A percentile compares a stretch with the other conserved stretches of the same genome.
Conservation (phyloP, 2,888 invertebrate species). For the Leucoptera coffeella region DNA sequence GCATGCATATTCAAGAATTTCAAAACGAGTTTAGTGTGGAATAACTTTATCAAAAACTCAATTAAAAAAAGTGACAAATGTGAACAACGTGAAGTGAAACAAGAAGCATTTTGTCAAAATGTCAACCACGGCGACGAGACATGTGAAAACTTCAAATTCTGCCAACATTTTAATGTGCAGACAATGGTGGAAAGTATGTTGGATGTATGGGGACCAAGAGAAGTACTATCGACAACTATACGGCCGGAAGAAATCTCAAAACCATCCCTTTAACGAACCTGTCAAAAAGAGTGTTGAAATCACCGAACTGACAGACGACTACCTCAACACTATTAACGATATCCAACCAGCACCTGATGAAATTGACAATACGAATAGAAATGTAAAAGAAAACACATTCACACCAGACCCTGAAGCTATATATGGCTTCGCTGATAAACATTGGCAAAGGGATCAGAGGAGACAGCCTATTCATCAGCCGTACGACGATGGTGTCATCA, state of each 20-base stretch:
- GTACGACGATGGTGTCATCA: conserved; percentile 29
- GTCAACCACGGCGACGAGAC: conserved; percentile 45
- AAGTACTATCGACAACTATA: conserved; percentile 80
- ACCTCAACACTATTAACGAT: neutral
- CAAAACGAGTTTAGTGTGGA: neutral
- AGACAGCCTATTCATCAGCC: conserved; percentile 37
- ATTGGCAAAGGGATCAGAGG: conserved; percentile 49
- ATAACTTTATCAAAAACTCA: neutral
- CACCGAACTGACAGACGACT: conserved; percentile 1
- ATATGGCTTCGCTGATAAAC: conserved; percentile 23
- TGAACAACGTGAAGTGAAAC: conserved; percentile 8
- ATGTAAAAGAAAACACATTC: conserved; percentile 13
- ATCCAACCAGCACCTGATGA: conserved; percentile 37
- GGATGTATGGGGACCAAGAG: conserved; percentile 81
- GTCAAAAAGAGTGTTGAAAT: neutral
- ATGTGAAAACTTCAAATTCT: conserved; percentile 48
- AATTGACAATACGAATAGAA: conserved; percentile 6
- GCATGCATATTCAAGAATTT: too few relatives aligned
- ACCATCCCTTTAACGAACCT: too few relatives aligned
- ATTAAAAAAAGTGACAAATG: neutral
- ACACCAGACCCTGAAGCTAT: conserved; percentile 30
- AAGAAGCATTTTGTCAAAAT: conserved; percentile 22
- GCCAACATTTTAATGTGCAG: conserved; percentile 77
- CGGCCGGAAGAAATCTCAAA: conserved; percentile 58
- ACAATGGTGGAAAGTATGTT: conserved; percentile 88